These are phyloP conservation scores for Bothrops jararaca DNA, from an alignment of 2,113 vertebrate species.

Conservation along the genomic window DNA sequence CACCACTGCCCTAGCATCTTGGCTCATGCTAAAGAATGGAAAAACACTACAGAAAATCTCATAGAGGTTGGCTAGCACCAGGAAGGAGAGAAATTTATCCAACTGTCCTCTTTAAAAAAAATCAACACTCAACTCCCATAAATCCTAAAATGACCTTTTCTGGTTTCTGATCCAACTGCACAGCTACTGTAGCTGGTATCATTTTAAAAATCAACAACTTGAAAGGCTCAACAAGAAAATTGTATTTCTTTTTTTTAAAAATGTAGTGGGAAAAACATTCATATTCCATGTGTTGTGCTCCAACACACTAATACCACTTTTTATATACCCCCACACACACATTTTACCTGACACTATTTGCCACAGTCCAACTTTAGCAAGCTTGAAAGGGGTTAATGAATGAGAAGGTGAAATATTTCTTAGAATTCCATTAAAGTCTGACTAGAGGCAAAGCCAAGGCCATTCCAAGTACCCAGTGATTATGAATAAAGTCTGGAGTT, in stretches of 20 bases:
- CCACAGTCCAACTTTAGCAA: background rate
- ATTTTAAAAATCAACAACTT: background rate
- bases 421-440: conserved; percentile 39
- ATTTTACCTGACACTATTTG: background rate
- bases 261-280: background rate
- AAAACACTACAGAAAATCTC: background rate
- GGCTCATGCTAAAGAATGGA: background rate
- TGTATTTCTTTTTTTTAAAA: background rate
- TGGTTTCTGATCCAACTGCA: background rate
- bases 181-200: background rate
- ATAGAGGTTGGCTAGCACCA: background rate
- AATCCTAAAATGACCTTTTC: background rate
- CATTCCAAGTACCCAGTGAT: conserved; percentile 22
- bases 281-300: background rate
- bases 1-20: background rate
- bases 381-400: conserved; percentile 22
- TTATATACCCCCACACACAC: background rate
- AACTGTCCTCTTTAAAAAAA: background rate
- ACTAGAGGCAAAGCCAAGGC: conserved; percentile 7
- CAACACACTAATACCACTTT: background rate
- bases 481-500: conserved; percentile 63
- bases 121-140: background rate
- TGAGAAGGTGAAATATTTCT: background rate
- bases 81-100: background rate
- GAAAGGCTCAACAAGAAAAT: background rate